These are phyloP conservation scores for Rhombomys opimus DNA, from an alignment of 2,113 vertebrate species.

Conservation along the genomic window DNA sequence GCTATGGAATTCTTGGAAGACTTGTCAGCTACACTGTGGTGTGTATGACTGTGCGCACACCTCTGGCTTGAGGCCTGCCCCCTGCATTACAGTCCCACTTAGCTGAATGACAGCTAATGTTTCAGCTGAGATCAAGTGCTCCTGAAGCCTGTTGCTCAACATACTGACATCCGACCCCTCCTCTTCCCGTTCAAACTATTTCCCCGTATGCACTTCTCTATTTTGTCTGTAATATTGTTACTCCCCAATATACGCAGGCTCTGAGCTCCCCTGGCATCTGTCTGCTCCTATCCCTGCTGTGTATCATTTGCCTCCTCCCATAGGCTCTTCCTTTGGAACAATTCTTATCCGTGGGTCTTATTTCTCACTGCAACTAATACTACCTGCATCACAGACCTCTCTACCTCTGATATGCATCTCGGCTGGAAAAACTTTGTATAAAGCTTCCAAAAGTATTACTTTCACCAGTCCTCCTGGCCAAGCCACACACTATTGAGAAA, in stretches of 20 bases:
- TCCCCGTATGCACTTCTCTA: slow-evolving; percentile 75
- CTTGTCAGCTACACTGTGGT: too few relatives aligned
- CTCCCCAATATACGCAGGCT: background rate
- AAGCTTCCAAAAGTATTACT: background rate
- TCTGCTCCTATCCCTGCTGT: background rate
- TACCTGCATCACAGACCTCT: background rate
- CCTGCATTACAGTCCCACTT: background rate
- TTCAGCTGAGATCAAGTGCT: background rate
- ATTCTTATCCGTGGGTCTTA: background rate
- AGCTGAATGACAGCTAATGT: background rate
- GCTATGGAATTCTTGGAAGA: background rate
- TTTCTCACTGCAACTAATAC: background rate
- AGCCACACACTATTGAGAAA: background rate
- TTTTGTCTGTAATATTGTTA: background rate
- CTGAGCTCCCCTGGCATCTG: background rate
- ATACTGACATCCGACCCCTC: background rate
- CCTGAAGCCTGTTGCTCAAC: slow-evolving; percentile 61
- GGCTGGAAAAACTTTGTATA: background rate
- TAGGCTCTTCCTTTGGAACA: background rate
- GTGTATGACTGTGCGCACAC: accelerated
- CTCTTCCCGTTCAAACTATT: slow-evolving; percentile 51
- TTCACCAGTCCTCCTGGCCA: background rate
- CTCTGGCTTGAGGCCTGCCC: background rate
- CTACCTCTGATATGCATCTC: background rate
- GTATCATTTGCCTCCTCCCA: background rate